Percentiles rank a stretch among this genome's conserved stretches.
These are phyloP conservation scores for Nannoperca obscura DNA, from an alignment of 2,797 vertebrate species.

Conservation along the genomic window DNA sequence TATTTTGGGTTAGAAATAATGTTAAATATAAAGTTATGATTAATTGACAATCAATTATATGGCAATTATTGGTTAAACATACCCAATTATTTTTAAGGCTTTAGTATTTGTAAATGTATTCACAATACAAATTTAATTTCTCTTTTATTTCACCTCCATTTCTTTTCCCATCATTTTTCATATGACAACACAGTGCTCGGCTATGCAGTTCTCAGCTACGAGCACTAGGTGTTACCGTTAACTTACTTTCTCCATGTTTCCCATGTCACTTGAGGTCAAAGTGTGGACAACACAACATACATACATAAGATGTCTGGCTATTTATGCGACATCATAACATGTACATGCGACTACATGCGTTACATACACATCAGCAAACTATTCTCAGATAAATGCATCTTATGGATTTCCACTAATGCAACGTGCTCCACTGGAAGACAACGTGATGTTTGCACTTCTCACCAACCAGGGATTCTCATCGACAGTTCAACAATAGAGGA, in stretches of 20 bases:
- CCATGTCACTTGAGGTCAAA: slow-evolving; percentile 36
- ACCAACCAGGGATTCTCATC: background rate
- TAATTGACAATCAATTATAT: too few relatives aligned
- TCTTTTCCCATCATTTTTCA: background rate
- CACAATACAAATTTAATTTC: background rate
- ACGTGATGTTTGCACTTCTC: background rate
- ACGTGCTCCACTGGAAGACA: background rate
- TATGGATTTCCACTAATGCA: background rate
- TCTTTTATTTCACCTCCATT: background rate
- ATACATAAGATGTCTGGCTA: background rate
- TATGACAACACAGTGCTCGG: background rate
- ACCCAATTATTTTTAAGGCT: background rate
- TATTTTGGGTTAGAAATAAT: background rate
- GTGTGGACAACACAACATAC: background rate
- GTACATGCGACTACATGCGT: background rate
- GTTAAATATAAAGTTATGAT: too few relatives aligned
- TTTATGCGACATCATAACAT: slow-evolving; percentile 9
- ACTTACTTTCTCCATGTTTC: slow-evolving; percentile 18
- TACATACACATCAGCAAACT: background rate
- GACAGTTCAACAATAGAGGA: background rate
- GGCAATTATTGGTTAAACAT: background rate
- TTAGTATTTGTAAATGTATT: background rate
- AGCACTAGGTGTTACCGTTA: slow-evolving; percentile 73
- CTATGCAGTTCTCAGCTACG: slow-evolving; percentile 25
- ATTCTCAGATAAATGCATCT: background rate